Base-by-base conservation (phyloP, 1,140 invertebrate species). In the Tyrophagus putrescentiae region DNA sequence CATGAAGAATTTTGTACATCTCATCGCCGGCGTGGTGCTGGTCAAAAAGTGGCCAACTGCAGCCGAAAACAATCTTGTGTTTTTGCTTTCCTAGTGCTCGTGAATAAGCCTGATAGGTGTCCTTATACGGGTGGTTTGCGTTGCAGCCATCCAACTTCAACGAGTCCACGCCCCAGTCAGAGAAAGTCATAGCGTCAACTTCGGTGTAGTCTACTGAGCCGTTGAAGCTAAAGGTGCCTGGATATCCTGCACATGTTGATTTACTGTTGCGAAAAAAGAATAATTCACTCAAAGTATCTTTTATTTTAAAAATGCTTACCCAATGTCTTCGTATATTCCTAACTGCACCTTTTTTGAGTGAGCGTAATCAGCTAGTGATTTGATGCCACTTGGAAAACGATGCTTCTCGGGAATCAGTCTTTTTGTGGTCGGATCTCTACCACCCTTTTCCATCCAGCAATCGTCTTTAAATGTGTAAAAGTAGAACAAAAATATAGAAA, bases 311-410 rank as follows among this genome's bases (percentile, higher is more conserved):
- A 93, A 97, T 68, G 84, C 84, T 65, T 85, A 92, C 4, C 79
- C 79, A 67, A 76, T 75, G 63, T 80, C 79, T 66, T 76, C 77
- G 67, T 80, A 80, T 52, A 80, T 78, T 5, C 78, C 79, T 59
- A 80, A 71, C 67, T 79, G 79, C 6, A 67, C 0, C 77, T 78
- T 77, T 64, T 70, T 70, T 11, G 64, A 67, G 64, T 80, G 79
- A 50, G 80, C 90, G 78, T 95, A 94, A 75, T 92, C 82, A 41
- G 87, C 77, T 25, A 97, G 76, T 61, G 81, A 82, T 72, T 84
- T 87, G 70, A 97, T 94, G 64, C 92, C 93, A 70, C 81, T 84
- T 1, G 92, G 91, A 73, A 97, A 97, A 62, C 93, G 71, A 60
- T 81, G 76, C 33, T 82, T 77, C 72, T 96, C 91, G 4, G 92